Conservation (phyloP, 2,888 invertebrate genomes). For the Temnothorax rugatulus region DNA sequence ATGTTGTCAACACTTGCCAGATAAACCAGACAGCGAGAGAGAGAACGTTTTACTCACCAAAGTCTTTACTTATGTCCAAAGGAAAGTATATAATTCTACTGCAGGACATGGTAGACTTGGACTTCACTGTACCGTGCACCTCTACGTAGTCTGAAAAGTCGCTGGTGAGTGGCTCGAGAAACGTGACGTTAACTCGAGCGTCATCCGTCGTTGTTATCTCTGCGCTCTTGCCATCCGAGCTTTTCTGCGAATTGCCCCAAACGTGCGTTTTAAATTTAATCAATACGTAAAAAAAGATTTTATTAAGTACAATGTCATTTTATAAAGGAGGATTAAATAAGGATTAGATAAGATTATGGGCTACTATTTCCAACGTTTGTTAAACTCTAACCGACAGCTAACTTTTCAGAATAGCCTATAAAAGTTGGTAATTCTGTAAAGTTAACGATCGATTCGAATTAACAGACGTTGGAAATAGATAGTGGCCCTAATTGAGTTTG, state of each 20-base stretch:
- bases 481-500: neutral
- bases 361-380: no score
- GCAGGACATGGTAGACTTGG: slow-evolving; percentile 80
- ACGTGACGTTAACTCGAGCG: slow-evolving; percentile 78
- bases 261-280: neutral
- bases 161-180: slow-evolving; percentile 77
- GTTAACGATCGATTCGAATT: no score
- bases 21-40: neutral
- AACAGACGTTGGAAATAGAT: no score
- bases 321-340: neutral
- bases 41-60: slow-evolving; percentile 74
- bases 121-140: slow-evolving; percentile 79
- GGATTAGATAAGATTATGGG: neutral
- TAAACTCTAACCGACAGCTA: no score
- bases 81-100: slow-evolving; percentile 75
- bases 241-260: slow-evolving; percentile 72
- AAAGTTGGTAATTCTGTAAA: no score
- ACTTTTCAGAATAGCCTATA: no score
- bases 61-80: slow-evolving; percentile 70
- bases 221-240: slow-evolving; percentile 76
- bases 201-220: slow-evolving; percentile 81
- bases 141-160: slow-evolving; percentile 79
- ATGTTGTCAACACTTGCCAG: neutral
- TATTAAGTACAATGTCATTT: neutral
- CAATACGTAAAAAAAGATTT: neutral